Percentiles rank a stretch among this genome's conserved stretches.
Conservation (phyloP, 2,113 vertebrate genomes). For the Tychaedon coryphoeus region DNA sequence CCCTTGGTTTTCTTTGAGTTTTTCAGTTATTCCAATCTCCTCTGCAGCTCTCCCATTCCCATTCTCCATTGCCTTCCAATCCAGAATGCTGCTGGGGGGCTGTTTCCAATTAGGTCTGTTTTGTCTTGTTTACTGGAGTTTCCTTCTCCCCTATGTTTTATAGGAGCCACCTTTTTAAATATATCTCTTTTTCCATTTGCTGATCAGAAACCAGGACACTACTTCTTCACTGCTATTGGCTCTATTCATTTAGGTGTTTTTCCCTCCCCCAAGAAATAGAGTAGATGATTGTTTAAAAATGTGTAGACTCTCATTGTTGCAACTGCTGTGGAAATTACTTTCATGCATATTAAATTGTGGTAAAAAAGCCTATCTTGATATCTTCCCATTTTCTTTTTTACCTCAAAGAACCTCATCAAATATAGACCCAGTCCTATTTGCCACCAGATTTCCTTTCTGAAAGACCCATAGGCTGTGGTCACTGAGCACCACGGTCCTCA, state of each 20-base stretch:
- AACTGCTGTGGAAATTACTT: neutral
- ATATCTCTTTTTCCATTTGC: neutral
- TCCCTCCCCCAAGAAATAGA: neutral
- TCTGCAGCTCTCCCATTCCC: neutral
- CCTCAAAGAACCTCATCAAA: neutral
- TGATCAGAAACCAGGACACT: neutral
- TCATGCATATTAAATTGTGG: neutral
- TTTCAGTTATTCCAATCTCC: slow-evolving; percentile 53
- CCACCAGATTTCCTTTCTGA: neutral
- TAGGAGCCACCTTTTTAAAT: neutral
- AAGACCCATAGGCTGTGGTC: neutral
- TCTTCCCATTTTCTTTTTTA: neutral
- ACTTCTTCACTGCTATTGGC: neutral
- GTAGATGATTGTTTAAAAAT: neutral
- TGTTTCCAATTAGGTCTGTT: slow-evolving; percentile 32
- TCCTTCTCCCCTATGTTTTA: neutral
- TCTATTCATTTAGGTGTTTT: neutral
- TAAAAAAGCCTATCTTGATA: neutral
- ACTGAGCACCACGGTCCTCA: neutral
- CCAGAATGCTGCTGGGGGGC: neutral
- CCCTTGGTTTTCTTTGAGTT: slow-evolving; percentile 38
- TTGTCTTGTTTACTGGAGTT: slow-evolving; percentile 36
- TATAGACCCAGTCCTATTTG: neutral
- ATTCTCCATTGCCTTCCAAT: neutral
- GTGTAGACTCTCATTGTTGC: neutral